phyloP scores from a whole-genome alignment of 2,113 vertebrate species.

The Psephotus haematonotus region DNA sequence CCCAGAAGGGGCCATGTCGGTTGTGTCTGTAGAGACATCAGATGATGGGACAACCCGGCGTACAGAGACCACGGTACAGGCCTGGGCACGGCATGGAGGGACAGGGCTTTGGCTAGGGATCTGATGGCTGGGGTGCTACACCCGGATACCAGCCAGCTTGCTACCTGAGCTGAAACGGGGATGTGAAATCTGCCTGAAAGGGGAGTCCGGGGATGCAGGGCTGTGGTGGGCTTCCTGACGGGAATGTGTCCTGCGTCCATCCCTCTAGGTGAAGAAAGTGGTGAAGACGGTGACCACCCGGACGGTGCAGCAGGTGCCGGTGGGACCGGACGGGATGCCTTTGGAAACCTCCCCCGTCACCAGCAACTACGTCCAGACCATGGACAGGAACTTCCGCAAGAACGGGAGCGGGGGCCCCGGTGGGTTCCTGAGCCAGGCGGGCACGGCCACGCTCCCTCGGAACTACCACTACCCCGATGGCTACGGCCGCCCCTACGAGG shows the following conservation, averaged over 20 bases:
- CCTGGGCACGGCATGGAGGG: background rate
- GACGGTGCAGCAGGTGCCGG: slow-evolving; percentile 81
- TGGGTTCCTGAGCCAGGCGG: slow-evolving; percentile 80
- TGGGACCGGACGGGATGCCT: slow-evolving; percentile 75
- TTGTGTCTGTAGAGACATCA: slow-evolving; percentile 87
- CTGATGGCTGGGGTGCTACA: background rate
- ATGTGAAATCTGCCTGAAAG: background rate
- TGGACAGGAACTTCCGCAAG: slow-evolving; percentile 87
- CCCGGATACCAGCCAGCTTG: fast-evolving
- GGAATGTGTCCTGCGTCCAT: fast-evolving
- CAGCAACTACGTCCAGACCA: slow-evolving; percentile 80
- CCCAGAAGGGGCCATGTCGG: slow-evolving; percentile 81
- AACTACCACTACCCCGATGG: slow-evolving; percentile 89
- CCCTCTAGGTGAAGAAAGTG: slow-evolving; percentile 89
- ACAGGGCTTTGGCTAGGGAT: background rate
- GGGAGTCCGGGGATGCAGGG: fast-evolving
- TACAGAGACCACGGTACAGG: slow-evolving; percentile 87
- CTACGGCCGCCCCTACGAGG: slow-evolving; percentile 83
- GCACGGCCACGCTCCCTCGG: slow-evolving; percentile 88
- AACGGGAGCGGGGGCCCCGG: slow-evolving; percentile 71
- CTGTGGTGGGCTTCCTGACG: background rate
- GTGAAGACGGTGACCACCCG: slow-evolving; percentile 91
- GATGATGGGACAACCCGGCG: slow-evolving; percentile 90
- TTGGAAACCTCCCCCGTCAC: slow-evolving; percentile 74
- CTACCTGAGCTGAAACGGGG: fast-evolving